A percentile compares a stretch with the other conserved stretches of the same genome.
Evolutionary conservation across 2,113 vertebrate species (phyloP).

Genomic region (Delphinapterus leucas): DNA sequence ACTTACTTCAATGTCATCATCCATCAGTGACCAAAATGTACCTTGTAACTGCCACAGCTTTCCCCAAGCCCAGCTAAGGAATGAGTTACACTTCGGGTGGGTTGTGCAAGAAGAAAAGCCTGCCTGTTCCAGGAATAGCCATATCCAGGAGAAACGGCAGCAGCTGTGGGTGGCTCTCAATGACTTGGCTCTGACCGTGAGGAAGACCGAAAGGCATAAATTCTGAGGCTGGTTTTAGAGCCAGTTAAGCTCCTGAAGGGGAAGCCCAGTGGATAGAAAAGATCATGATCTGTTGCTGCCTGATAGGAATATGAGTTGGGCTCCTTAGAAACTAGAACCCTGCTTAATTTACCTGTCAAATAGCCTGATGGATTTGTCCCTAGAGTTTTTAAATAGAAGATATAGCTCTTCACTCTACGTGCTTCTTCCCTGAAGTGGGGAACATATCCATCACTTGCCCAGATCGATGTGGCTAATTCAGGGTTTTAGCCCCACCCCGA

Average conservation of each 20-base stretch:
- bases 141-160: not conserved
- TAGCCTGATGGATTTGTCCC: conserved; percentile 71
- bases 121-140: conserved; percentile 12
- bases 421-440: conserved; percentile 38
- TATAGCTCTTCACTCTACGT: conserved; percentile 60
- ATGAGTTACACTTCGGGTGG: not conserved
- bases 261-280: not conserved
- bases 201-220: not conserved
- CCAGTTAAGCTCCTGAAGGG: conserved; percentile 57
- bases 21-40: not conserved
- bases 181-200: not conserved
- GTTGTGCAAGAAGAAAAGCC: conserved; percentile 9
- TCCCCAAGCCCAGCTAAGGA: not conserved
- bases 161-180: not conserved
- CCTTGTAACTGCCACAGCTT: not conserved
- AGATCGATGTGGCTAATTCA: not conserved
- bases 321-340: conserved; percentile 72
- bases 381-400: conserved; percentile 70
- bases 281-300: conserved; percentile 71
- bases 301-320: conserved; percentile 65
- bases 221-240: conserved; percentile 21
- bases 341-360: conserved; percentile 79
- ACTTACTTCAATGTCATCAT: not conserved
- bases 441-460: not conserved
- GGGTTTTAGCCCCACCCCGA: not conserved